Conservation (phyloP, 2,888 invertebrate genomes). For the Volucella zonaria region DNA sequence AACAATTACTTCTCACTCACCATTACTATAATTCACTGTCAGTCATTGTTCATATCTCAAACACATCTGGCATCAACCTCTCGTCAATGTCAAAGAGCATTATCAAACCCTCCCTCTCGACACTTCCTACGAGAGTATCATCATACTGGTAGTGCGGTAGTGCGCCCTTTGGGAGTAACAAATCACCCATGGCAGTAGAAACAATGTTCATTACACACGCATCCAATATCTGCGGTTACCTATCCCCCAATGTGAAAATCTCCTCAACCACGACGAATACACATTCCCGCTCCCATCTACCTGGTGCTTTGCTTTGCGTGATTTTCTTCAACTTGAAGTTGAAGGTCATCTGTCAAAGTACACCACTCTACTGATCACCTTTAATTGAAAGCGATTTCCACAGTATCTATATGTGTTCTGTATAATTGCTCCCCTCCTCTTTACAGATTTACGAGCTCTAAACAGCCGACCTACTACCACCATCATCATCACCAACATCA, state of each 20-base stretch:
- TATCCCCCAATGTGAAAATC: conserved; percentile 3
- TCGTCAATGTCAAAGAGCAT: conserved; percentile 63
- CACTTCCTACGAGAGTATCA: too few relatives aligned
- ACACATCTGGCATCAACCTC: conserved; percentile 23
- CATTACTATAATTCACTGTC: conserved; percentile 20
- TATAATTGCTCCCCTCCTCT: conserved; percentile 27
- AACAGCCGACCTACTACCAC: conserved; percentile 76
- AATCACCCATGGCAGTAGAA: conserved; percentile 59
- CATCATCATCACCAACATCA: conserved; percentile 75
- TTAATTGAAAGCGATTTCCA: conserved; percentile 33
- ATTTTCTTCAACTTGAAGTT: conserved; percentile 63
- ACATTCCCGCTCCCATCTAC: not conserved
- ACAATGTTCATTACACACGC: conserved; percentile 44
- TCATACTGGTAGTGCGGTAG: not conserved
- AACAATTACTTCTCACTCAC: conserved; percentile 39
- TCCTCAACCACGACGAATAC: conserved; percentile 51
- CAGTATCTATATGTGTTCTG: not conserved
- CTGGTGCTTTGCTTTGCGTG: conserved; percentile 53
- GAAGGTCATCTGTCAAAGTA: conserved; percentile 41
- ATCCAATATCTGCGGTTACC: conserved; percentile 56
- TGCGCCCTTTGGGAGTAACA: conserved; percentile 26
- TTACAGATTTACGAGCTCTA: conserved; percentile 61
- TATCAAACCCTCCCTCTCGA: conserved; percentile 13
- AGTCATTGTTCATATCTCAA: conserved; percentile 27
- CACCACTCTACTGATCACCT: not conserved